A percentile compares a stretch with the other conserved stretches of the same genome.
Evolutionary conservation across 2,888 invertebrate species (phyloP).

Genomic region (Diaperis boleti): DNA sequence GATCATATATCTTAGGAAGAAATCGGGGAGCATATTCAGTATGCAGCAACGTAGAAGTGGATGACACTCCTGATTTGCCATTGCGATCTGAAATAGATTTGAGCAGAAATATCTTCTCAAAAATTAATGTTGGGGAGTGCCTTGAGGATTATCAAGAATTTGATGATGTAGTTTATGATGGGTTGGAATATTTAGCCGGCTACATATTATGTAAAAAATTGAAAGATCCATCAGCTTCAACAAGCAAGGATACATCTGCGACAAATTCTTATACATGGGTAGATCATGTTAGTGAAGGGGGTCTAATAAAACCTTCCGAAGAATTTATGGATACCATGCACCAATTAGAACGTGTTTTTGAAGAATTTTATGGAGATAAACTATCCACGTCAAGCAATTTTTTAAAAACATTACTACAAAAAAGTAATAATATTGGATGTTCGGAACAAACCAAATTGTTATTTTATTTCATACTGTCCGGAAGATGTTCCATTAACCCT

Average conservation of each 20-base stretch:
- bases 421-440: not conserved
- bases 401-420: not conserved
- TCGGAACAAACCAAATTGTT: not conserved
- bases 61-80: conserved; percentile 39
- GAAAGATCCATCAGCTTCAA: not conserved
- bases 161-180: conserved; percentile 44
- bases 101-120: not conserved
- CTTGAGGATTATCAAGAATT: conserved; percentile 11
- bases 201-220: conserved; percentile 46
- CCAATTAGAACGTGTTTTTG: conserved; percentile 38
- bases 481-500: no score
- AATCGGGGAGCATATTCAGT: conserved; percentile 44
- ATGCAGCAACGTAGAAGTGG: conserved; percentile 34
- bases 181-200: conserved; percentile 48
- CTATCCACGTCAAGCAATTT: conserved; percentile 33
- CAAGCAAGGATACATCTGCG: no score
- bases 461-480: no score
- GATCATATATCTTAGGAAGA: no score
- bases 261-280: conserved; percentile 46
- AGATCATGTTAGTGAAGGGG: conserved; percentile 43
- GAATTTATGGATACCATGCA: conserved; percentile 41
- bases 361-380: conserved; percentile 20
- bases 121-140: not conserved
- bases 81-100: not conserved
- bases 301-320: conserved; percentile 41